phyloP scores from a whole-genome alignment of 2,113 vertebrate genomes.

The Pedetes capensis region DNA sequence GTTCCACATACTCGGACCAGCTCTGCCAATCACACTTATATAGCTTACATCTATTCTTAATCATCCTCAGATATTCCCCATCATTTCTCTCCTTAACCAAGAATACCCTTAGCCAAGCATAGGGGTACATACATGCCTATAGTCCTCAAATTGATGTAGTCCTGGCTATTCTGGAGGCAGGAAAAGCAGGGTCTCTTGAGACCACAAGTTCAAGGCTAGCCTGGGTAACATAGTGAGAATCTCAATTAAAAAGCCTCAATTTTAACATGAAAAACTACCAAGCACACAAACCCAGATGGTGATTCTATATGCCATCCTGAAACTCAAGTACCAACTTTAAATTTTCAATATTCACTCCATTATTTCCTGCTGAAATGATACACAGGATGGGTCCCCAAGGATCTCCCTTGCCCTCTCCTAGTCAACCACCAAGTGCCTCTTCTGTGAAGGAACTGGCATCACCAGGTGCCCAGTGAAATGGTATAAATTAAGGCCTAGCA shows the following conservation, averaged over 20 bases:
- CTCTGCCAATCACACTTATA: background rate
- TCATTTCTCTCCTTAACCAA: background rate
- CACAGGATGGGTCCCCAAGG: background rate
- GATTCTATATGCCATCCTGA: background rate
- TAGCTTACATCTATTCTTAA: background rate
- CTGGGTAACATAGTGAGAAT: background rate
- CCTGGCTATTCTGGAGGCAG: background rate
- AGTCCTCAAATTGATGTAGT: background rate
- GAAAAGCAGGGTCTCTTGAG: too few relatives aligned
- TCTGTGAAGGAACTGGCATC: background rate
- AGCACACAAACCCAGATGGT: background rate
- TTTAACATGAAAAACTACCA: slow-evolving; percentile 22
- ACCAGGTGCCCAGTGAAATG: background rate
- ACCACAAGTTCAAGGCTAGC: background rate
- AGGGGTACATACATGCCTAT: background rate
- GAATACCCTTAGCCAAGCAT: background rate
- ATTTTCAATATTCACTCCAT: background rate
- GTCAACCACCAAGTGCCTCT: background rate
- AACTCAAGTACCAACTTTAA: background rate
- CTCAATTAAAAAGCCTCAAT: background rate
- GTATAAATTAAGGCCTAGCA: background rate
- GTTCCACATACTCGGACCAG: background rate
- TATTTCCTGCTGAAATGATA: slow-evolving; percentile 18
- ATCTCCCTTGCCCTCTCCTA: background rate
- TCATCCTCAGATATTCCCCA: background rate